These are phyloP conservation scores for Callosobruchus maculatus DNA, from an alignment of 2,888 invertebrate genomes.

Conservation along the genomic window DNA sequence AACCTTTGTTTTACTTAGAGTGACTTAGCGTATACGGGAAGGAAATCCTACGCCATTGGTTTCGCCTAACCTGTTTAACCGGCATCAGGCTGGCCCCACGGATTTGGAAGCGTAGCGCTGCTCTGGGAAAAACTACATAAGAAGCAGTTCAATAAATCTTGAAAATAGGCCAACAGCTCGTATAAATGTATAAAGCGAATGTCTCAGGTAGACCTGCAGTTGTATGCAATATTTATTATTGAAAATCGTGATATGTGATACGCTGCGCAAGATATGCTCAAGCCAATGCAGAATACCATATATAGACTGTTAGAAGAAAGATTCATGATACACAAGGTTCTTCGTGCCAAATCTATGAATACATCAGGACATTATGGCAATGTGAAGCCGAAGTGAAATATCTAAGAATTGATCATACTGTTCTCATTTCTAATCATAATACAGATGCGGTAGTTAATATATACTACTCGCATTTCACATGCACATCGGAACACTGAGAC, in stretches of 20 bases:
- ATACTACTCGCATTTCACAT: too few species aligned
- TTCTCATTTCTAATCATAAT: too few species aligned
- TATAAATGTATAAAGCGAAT: not conserved
- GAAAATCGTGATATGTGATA: not conserved
- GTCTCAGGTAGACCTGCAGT: not conserved
- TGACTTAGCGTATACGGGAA: not conserved
- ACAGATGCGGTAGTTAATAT: too few species aligned
- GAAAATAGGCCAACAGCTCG: not conserved
- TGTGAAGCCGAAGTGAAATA: too few species aligned
- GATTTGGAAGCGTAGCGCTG: not conserved
- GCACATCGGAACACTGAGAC: too few species aligned
- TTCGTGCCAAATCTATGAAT: not conserved
- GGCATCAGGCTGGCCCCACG: not conserved
- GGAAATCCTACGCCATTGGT: not conserved
- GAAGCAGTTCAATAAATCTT: not conserved
- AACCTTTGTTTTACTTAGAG: too few species aligned
- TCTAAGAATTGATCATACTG: too few species aligned
- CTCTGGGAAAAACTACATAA: not conserved
- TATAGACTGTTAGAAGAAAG: not conserved
- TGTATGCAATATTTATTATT: not conserved
- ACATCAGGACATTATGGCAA: too few species aligned
- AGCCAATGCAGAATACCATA: not conserved
- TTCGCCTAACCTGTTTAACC: not conserved
- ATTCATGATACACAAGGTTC: not conserved
- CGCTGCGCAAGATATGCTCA: not conserved